Conservation (phyloP, 64 coral and sea anemone species). For the Astreopora myriophthalma region DNA sequence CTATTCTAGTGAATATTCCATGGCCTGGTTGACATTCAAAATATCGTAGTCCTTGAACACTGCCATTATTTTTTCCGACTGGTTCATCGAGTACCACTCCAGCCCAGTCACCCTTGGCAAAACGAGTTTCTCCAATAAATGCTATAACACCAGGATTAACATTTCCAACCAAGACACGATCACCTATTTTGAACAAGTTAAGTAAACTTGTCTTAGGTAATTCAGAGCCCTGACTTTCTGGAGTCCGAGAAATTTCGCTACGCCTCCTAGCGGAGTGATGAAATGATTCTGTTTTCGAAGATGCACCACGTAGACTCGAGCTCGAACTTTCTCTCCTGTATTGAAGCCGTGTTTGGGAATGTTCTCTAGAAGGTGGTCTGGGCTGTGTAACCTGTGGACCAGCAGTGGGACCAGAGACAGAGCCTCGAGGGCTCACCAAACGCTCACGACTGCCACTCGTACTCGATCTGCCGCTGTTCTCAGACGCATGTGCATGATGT, state of each 20-base stretch:
- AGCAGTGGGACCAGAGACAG: no score
- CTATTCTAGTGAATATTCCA: constrained; percentile 94
- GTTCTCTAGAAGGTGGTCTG: constrained; percentile 60
- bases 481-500: not conserved
- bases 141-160: constrained; percentile 90
- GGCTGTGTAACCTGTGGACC: constrained; percentile 55
- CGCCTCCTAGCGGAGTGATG: constrained; percentile 56
- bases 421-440: constrained; percentile 51
- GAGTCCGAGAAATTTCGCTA: constrained; percentile 36
- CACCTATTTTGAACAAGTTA: constrained; percentile 87
- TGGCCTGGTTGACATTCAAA: constrained; percentile 85
- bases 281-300: constrained; percentile 68
- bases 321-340: constrained; percentile 89
- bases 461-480: not conserved
- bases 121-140: constrained; percentile 93
- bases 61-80: constrained; percentile 94
- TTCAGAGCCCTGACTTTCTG: constrained; percentile 33
- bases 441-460: not conserved
- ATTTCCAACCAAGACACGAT: constrained; percentile 92
- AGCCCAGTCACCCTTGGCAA: constrained; percentile 99
- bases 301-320: constrained; percentile 76
- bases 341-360: constrained; percentile 65
- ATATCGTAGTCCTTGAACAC: constrained; percentile 87
- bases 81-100: constrained; percentile 90
- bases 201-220: constrained; percentile 32